Conservation (phyloP, 2,113 vertebrate species). For the Arenaria interpres region DNA sequence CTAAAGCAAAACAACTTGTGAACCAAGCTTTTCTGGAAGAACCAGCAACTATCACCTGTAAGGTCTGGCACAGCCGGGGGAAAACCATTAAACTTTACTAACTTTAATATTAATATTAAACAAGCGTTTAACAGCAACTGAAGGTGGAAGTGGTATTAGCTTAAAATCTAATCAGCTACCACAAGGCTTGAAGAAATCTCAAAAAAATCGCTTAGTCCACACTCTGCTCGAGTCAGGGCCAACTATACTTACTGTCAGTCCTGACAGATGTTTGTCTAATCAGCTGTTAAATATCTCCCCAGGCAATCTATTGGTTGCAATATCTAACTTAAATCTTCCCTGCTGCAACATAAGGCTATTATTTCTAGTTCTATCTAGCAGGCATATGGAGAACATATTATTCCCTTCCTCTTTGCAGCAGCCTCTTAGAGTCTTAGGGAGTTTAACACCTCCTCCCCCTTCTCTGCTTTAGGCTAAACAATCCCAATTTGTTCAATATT, state of each 20-base stretch:
- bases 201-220: background rate
- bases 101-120: background rate
- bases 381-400: conserved; percentile 66
- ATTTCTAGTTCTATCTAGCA: conserved; percentile 50
- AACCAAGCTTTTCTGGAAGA: background rate
- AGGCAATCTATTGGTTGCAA: conserved; percentile 54
- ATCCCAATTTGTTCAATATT: conserved; percentile 37
- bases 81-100: background rate
- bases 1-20: background rate
- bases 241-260: background rate
- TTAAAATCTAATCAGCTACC: conserved; percentile 10
- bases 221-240: background rate
- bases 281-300: conserved; percentile 53
- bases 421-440: conserved; percentile 26
- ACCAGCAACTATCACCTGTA: background rate
- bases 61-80: background rate
- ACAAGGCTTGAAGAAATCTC: conserved; percentile 1
- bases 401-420: conserved; percentile 18
- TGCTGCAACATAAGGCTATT: conserved; percentile 57
- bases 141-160: background rate
- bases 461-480: conserved; percentile 35
- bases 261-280: conserved; percentile 65
- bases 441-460: conserved; percentile 29
- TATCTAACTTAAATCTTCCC: conserved; percentile 57
- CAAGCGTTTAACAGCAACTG: background rate